A percentile compares a stretch with the other conserved stretches of the same genome.
phyloP scores from a whole-genome alignment of 2,888 invertebrate species.

The Ecliptopera silaceata region DNA sequence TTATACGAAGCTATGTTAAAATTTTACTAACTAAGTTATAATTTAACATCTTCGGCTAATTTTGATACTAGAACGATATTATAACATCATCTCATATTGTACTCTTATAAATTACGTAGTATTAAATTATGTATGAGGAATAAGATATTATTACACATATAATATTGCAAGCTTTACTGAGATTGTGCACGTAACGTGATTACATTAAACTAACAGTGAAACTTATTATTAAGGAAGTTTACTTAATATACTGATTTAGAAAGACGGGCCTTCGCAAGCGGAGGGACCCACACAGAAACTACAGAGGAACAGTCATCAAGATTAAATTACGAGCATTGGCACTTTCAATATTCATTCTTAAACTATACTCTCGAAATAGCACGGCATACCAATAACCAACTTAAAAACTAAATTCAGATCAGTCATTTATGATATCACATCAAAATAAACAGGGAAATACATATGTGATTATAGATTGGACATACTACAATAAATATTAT shows the following conservation, averaged over 20 bases:
- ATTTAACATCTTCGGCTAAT: conserved; percentile 84
- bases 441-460: conserved; percentile 84
- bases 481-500: conserved; percentile 77
- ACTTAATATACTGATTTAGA: conserved; percentile 66
- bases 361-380: conserved; percentile 82
- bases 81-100: conserved; percentile 82
- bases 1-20: conserved; percentile 83
- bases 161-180: conserved; percentile 83
- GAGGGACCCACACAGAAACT: conserved; percentile 57
- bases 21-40: conserved; percentile 81
- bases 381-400: conserved; percentile 83
- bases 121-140: conserved; percentile 77
- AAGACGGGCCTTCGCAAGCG: conserved; percentile 36
- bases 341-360: conserved; percentile 83
- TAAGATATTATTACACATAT: conserved; percentile 71
- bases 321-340: conserved; percentile 84
- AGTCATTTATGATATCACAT: conserved; percentile 85
- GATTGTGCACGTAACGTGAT: conserved; percentile 81
- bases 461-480: conserved; percentile 81
- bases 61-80: conserved; percentile 83
- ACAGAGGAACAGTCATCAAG: conserved; percentile 80
- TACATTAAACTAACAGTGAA: conserved; percentile 61
- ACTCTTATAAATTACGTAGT: conserved; percentile 82
- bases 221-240: conserved; percentile 64
- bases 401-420: conserved; percentile 85